Evolutionary conservation across 1,140 invertebrate species (phyloP), one percentile per base, ranked within the genome.

Genomic region (Drosophila mauritiana): DNA sequence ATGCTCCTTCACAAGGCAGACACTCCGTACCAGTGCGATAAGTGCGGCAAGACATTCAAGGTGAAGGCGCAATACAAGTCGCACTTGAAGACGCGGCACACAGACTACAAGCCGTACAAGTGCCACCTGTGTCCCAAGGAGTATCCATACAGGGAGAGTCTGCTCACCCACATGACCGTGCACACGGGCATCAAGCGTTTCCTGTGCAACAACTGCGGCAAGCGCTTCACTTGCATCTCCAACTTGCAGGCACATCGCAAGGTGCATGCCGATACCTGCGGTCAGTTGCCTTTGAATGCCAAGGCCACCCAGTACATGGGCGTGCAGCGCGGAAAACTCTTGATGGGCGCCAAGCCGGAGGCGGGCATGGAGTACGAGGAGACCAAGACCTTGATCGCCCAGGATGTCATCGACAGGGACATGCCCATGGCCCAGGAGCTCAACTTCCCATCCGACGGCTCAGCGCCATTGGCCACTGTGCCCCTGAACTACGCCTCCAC

Each of bases 1-100:
- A 84, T 91, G 81, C 78, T 90, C 12, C 70, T 93, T 11, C 93
- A 93, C 59, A 79, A 89, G 17, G 78, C 85, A 6, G 92, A 93
- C 42, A 85, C 91, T 25, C 83, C 88, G 7, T 89, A 91, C 56
- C 73, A 91, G 36, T 93, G 93, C 64, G 91, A 92, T 55, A 91
- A 92, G 57, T 93, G 93, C 67, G 91, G 86, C 15, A 93, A 93
- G 61, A 90, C 80, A 31, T 93, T 93, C 67, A 91, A 90, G 49
- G 92, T 92, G 64, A 93, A 93, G 68, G 92, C 92, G 3, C 94
- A 95, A 84, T 93, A 97, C 58, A 96, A 97, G 85, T 97, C 97
- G 80, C 95, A 96, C 80, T 93, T 92, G 20, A 91, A 95, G 74
- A 93, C 95, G 40, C 93, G 95, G 45, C 95, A 96, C 79, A 94